Evolutionary conservation across 2,113 vertebrate genomes (phyloP), one percentile per base, ranked within the genome.

Genomic region (Prochilodus magdalenae): DNA sequence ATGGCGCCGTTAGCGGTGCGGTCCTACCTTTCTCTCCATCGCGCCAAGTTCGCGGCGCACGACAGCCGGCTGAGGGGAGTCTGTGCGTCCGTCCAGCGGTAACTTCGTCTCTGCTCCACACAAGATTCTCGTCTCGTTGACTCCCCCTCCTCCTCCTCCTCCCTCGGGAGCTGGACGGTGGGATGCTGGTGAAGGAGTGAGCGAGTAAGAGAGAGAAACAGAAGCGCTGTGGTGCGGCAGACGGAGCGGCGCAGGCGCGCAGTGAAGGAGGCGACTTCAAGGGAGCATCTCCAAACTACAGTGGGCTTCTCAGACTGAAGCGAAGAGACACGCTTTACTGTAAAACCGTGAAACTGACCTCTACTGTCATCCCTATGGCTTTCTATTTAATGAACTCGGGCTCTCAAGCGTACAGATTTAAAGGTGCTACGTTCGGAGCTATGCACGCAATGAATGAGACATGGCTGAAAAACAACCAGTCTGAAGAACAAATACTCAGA

Each of bases 11-110:
- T 76, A 79, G 72, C 66, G 82, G 55, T 65, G 72, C 66, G 67
- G 40, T 79, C 88, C 66, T 89, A 89, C 88, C 88, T 89, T 89
- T 83, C 87, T 85, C 20, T 89, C 88, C 88, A 89, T 89, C 51
- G 76, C 73, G 44, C 72, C 62, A 85, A 84, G 81, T 85, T 81
- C 83, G 83, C 66, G 30, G 63, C 55, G 53, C 55, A 22, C 59
- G 47, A 59, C 53, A 63, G 51, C 47, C 70, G 30, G 44, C 26
- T 62, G 40, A 70, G 53, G 44, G 40, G 18, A 36, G 82, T 73
- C 77, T 59, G 62, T 70, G 63, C 70, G 85, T 84, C 76, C 76
- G 75, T 49, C 57, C 71, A 60, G 24, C 12, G 73, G 33, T 16
- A 83, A 86, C 77, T 83, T 84, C 77, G 79, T 44, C 78, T n/a